Evolutionary conservation across 2,797 vertebrate genomes (phyloP).

Genomic region (Gastrophryne carolinensis): DNA sequence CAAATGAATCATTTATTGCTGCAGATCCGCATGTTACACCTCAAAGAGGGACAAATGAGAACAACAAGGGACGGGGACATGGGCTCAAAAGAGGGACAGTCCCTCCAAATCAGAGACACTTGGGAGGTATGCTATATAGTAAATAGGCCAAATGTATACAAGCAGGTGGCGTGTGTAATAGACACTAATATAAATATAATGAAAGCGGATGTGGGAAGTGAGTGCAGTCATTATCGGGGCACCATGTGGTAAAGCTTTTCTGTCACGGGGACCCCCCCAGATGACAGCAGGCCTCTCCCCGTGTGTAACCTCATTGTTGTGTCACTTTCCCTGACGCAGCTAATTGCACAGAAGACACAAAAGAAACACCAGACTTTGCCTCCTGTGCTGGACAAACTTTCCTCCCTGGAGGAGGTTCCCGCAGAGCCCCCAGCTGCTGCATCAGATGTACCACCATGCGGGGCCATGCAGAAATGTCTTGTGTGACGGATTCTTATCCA

Average conservation of each 20-base stretch:
- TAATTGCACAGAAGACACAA: constrained; percentile 25
- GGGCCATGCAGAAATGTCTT: constrained; percentile 10
- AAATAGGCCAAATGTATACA: too few species aligned
- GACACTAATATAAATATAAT: neutral
- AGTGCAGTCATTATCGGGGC: neutral
- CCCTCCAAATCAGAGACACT: too few species aligned
- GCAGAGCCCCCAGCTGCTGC: constrained; percentile 18
- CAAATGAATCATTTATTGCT: too few species aligned
- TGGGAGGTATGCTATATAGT: too few species aligned
- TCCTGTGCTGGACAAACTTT: constrained; percentile 9
- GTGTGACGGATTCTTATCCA: constrained; percentile 26
- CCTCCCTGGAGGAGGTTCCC: constrained; percentile 1
- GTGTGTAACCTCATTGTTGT: constrained; percentile 1
- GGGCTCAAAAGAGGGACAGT: too few species aligned
- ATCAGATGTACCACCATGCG: constrained; percentile 16
- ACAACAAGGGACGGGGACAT: too few species aligned
- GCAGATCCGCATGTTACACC: too few species aligned
- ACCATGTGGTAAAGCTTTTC: neutral
- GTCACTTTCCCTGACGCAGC: neutral
- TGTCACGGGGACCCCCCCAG: neutral
- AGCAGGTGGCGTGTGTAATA: neutral
- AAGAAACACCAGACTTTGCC: constrained; percentile 23
- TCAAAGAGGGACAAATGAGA: too few species aligned
- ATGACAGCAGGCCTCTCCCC: neutral
- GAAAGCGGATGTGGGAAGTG: neutral